These are phyloP conservation scores for Sinocyclocheilus rhinocerous DNA, from an alignment of 2,113 vertebrate genomes.

Conservation along the genomic window DNA sequence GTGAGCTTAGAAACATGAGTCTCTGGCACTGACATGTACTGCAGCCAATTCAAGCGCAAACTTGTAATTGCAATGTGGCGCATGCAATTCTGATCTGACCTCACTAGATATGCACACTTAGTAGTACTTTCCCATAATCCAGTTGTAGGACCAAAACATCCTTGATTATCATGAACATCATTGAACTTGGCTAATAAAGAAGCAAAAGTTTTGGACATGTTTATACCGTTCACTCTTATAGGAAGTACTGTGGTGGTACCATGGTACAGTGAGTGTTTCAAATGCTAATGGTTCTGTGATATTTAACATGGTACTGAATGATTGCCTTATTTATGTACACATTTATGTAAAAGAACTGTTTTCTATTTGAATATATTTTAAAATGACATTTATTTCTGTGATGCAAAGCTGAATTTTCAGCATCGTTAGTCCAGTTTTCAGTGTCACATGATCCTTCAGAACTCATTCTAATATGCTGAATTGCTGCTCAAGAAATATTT, in stretches of 20 bases:
- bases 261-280: neutral
- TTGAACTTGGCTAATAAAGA: neutral
- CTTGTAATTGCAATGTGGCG: neutral
- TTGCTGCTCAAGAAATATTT: neutral
- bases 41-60: neutral
- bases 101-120: no score
- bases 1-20: constrained; percentile 21
- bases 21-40: neutral
- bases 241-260: neutral
- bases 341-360: neutral
- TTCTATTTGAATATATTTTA: neutral
- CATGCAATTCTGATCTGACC: neutral
- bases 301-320: neutral
- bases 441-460: no score
- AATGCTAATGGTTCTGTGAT: neutral
- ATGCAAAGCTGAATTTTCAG: neutral
- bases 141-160: neutral
- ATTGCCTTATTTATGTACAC: no score
- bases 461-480: no score
- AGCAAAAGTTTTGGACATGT: neutral
- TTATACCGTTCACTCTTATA: neutral
- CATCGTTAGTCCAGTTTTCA: no score
- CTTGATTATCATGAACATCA: neutral
- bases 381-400: neutral
- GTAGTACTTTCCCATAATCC: neutral